Base-by-base conservation (phyloP, 2,888 invertebrate species). In the Octodonta nipae region DNA sequence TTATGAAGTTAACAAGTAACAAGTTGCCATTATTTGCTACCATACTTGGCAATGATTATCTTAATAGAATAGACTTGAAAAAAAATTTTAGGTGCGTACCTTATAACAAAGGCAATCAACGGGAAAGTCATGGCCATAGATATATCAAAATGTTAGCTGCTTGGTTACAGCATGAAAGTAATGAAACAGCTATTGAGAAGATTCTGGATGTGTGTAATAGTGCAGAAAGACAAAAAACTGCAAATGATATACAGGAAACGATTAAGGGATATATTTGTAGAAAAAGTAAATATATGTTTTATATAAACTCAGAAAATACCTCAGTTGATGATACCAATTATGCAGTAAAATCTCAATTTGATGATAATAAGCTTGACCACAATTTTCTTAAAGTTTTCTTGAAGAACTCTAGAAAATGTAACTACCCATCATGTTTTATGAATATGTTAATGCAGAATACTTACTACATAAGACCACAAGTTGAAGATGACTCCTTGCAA, bases 31-130 rank as follows among this genome's bases (percentile, higher is more conserved):
- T 93, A 13, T 67, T 88, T 40, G 85, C 87, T 1, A 79, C 83
- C 1, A 55, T 92, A 17, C 62, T 89, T 5, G 93, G 92, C 1
- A 93, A 93, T 65, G 92, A 93, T 61, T 91, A 10, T 4, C n/a
- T 22, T 3, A 11, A 22, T 22, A 2, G 11, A 22, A 22, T 4
- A n/a, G 22, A 82, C 60, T 75, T 89, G 5, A 67, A 76, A 22
- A 68, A 68, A 35, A 64, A 63, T 3, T 65, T 70, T n/a, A n/a
- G n/a, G n/a, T 0, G 66, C 72, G 39, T 69, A 72, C 38, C 82
- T 89, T 41, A 73, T 3, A n/a, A n/a, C n/a, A n/a, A n/a, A n/a
- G n/a, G n/a, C n/a, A n/a, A n/a, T n/a, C n/a, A n/a, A n/a, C n/a
- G n/a, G n/a, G n/a, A n/a, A n/a, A n/a, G n/a, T n/a, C n/a, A n/a